Percentiles rank a stretch among this genome's conserved stretches.
phyloP scores from a whole-genome alignment of 2,113 vertebrate genomes.

The Azemiops feae region DNA sequence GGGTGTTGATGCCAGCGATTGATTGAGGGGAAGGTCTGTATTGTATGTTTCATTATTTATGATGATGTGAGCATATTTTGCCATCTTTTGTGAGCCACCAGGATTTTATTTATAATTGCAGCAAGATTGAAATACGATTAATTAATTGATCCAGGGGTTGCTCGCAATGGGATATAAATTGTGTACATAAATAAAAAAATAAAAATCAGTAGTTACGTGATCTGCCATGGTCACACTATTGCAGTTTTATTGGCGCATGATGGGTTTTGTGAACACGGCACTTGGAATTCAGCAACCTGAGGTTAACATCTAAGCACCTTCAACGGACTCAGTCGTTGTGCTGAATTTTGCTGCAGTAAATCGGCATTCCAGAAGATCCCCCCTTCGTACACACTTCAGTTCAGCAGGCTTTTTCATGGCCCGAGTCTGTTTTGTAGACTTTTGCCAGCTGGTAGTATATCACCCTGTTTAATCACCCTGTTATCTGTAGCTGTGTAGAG shows the following conservation, averaged over 20 bases:
- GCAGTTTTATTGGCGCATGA: neutral
- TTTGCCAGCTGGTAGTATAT: neutral
- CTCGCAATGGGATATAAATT: neutral
- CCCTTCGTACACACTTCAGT: neutral
- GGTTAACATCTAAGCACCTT: neutral
- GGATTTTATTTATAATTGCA: neutral
- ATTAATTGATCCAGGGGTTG: neutral
- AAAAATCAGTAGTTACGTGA: neutral
- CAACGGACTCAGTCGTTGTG: neutral
- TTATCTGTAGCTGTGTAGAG: neutral
- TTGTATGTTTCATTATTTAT: neutral
- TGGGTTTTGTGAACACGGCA: neutral
- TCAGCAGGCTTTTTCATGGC: neutral
- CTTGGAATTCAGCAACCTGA: neutral
- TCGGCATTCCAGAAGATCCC: neutral
- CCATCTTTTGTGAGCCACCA: neutral
- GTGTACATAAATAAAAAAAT: neutral
- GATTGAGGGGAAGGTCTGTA: neutral
- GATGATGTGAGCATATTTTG: neutral
- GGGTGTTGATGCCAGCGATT: neutral
- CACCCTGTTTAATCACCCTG: neutral
- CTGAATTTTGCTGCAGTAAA: neutral
- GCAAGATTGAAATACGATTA: neutral
- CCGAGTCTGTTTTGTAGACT: neutral
- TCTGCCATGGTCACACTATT: neutral